Base-by-base conservation (phyloP, 1,140 invertebrate species). In the Calosoma granatense region DNA sequence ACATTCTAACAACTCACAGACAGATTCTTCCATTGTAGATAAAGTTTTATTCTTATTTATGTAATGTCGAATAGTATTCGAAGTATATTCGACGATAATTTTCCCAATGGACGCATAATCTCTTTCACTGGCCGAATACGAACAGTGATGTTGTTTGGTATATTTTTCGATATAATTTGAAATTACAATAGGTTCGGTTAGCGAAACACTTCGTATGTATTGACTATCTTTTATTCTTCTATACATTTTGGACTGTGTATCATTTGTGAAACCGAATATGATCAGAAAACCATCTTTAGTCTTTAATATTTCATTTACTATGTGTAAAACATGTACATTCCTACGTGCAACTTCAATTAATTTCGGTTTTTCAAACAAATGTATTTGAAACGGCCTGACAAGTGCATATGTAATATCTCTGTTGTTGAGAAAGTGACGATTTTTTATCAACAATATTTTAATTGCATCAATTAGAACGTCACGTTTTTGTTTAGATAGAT, bases 1-100 rank as follows among this genome's bases (percentile, higher is more conserved):
- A 55, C 55, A 60, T 22, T 60, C 43, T 23, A 60, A 21, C 21
- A 60, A 54, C 54, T 60, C 26, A 52, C 41, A 20, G 53, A 56
- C 43, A 43, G 12, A n/a, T 57, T 39, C 22, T 22, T 55, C 53
- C 21, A 57, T 2, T 57, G 9, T 15, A 52, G 51, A 51, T 20
- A 60, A 57, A 22, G 51, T 54, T 55, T 60, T 53, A 11, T 30
- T 30, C 15, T 55, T 1, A 55, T 60, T 60, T 20, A 51, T 51
- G 9, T 21, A 15, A 17, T 53, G 54, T 55, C 53, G 36, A 17
- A 47, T 17, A 12, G 17, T 4, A 47, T 9, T 47, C 17, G 41
- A 12, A 12, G 41, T 47, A 17, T 12, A 47, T 12, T 47, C 41
- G 9, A 17, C 15, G 4, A 47, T 47, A 9, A 47, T 3, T 47